These are phyloP conservation scores for Triplophysa dalaica DNA, from an alignment of 2,113 vertebrate genomes.

Conservation along the genomic window DNA sequence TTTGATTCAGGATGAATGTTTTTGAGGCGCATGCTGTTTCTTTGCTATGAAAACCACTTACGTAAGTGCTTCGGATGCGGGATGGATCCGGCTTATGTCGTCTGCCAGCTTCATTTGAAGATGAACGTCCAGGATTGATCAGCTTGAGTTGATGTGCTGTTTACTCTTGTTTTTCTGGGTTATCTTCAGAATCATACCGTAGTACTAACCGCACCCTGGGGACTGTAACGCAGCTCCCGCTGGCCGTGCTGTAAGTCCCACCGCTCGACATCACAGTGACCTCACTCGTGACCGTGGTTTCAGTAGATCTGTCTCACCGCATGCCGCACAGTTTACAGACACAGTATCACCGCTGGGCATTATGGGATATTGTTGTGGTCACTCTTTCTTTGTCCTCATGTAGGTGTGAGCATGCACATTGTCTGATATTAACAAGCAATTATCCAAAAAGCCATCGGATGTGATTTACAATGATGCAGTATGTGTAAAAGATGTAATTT, in stretches of 20 bases:
- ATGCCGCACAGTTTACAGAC: slow-evolving; percentile 69
- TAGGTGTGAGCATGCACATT: slow-evolving; percentile 63
- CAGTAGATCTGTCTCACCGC: slow-evolving; percentile 64
- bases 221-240: slow-evolving; percentile 92
- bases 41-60: slow-evolving; percentile 3
- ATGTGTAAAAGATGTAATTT: too few relatives aligned
- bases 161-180: slow-evolving; percentile 74
- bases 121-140: slow-evolving; percentile 28
- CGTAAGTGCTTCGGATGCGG: slow-evolving; percentile 10
- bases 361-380: slow-evolving; percentile 55
- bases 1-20: not conserved
- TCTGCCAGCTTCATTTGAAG: slow-evolving; percentile 35
- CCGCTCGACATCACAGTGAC: slow-evolving; percentile 64
- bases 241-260: slow-evolving; percentile 93
- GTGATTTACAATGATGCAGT: too few relatives aligned
- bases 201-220: slow-evolving; percentile 99
- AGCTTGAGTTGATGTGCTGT: slow-evolving; percentile 40
- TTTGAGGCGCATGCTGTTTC: slow-evolving; percentile 32
- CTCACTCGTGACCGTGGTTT: slow-evolving; percentile 55
- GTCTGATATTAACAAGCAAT: slow-evolving; percentile 43
- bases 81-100: slow-evolving; percentile 9
- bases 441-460: slow-evolving; percentile 43
- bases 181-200: slow-evolving; percentile 98
- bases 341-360: slow-evolving; percentile 57
- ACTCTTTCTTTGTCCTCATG: slow-evolving; percentile 59